Conservation (phyloP, 2,888 invertebrate genomes). For the Phyllotreta cruciferae region DNA sequence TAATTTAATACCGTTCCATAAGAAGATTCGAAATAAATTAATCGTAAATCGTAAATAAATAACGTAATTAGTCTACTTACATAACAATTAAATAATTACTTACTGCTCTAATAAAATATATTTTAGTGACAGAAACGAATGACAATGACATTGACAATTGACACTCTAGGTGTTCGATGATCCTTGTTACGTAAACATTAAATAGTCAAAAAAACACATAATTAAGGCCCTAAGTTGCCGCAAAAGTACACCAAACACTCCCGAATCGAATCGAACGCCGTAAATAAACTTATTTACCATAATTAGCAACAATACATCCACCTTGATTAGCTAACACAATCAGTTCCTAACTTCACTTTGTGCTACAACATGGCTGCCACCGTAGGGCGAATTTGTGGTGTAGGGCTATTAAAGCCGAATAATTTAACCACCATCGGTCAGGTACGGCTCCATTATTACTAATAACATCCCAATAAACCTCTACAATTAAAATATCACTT, state of each 20-base stretch:
- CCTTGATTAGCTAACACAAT: background rate
- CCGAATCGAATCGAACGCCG: slow-evolving; percentile 29
- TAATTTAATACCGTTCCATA: too few species aligned
- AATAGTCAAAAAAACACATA: slow-evolving; percentile 51
- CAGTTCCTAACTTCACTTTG: slow-evolving; percentile 31
- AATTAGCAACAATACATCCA: background rate
- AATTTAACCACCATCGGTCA: slow-evolving; percentile 73
- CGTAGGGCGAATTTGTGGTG: slow-evolving; percentile 85
- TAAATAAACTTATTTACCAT: slow-evolving; percentile 1
- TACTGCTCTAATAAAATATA: too few species aligned
- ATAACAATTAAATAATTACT: too few species aligned
- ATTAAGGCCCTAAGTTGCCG: slow-evolving; percentile 18
- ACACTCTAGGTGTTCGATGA: slow-evolving; percentile 1
- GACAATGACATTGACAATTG: slow-evolving; percentile 4
- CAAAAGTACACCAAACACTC: slow-evolving; percentile 18
- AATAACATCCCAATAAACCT: background rate
- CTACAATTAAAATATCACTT: background rate
- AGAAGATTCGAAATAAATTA: too few species aligned
- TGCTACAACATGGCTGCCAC: slow-evolving; percentile 84
- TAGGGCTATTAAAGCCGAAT: slow-evolving; percentile 80
- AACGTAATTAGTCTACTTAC: too few species aligned
- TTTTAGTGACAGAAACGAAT: too few species aligned
- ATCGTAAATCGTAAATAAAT: too few species aligned
- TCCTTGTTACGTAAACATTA: slow-evolving; percentile 55
- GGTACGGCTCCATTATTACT: slow-evolving; percentile 62